Evolutionary conservation across 2,113 vertebrate species (phyloP).

Genomic region (zebrafish (Danio rerio)): DNA sequence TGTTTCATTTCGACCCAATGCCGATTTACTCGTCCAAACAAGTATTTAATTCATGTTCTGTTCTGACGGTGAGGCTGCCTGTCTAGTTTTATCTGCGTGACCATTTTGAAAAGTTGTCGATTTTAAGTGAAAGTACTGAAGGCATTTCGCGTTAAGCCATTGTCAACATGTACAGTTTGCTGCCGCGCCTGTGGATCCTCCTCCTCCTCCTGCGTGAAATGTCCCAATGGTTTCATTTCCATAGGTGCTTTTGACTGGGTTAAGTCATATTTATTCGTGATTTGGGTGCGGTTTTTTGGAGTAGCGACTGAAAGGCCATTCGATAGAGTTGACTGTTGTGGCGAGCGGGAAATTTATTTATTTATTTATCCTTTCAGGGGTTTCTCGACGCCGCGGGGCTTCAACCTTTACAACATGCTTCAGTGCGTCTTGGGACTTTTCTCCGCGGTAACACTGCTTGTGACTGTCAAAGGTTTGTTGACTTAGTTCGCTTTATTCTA

Average conservation of each 20-base stretch:
- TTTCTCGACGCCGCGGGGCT: background rate
- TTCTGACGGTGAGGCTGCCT: no score
- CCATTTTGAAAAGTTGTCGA: no score
- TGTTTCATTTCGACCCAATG: no score
- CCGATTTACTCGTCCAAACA: no score
- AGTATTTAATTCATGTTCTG: no score
- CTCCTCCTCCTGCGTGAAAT: background rate
- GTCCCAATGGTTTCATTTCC: background rate
- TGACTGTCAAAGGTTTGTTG: background rate
- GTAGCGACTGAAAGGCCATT: background rate
- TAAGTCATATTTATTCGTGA: background rate
- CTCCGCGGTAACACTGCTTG: background rate
- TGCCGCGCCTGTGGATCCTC: background rate
- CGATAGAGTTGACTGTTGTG: background rate
- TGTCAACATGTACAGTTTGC: no score
- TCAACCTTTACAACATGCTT: background rate
- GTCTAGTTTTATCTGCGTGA: no score
- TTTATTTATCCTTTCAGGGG: no score
- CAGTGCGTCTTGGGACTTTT: background rate
- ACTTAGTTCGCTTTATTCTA: background rate
- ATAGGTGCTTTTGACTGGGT: no score
- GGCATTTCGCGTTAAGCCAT: no score
- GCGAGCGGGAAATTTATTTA: background rate
- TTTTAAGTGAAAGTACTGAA: no score
- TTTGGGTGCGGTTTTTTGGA: slow-evolving; percentile 8